Evolutionary conservation across 2,888 invertebrate genomes (phyloP).

Genomic region (Loripinus fragilis): DNA sequence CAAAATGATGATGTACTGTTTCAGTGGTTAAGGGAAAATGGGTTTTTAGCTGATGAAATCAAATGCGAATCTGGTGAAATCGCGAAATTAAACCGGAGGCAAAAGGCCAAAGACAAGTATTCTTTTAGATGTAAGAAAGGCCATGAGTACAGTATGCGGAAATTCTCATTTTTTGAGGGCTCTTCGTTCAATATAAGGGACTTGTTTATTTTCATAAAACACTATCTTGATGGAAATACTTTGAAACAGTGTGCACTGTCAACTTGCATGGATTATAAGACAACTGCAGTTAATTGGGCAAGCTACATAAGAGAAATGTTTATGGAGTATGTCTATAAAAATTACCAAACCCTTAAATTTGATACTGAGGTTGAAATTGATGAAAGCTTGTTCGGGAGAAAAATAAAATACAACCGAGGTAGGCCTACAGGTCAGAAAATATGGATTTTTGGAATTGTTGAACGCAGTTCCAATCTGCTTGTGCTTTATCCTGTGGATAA

Average conservation of each 20-base stretch:
- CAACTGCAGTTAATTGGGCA: conserved; percentile 27
- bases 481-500: conserved; percentile 22
- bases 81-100: not conserved
- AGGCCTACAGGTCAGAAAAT: conserved; percentile 19
- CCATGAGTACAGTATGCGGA: not conserved
- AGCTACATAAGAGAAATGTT: conserved; percentile 24
- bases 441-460: conserved; percentile 47
- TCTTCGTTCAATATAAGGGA: not conserved
- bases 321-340: not conserved
- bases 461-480: conserved; percentile 23
- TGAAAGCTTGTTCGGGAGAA: conserved; percentile 20
- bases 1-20: not conserved
- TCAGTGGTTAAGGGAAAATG: not conserved
- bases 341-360: conserved; percentile 1
- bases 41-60: not conserved
- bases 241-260: conserved; percentile 22
- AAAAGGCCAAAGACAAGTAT: not conserved
- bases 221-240: conserved; percentile 27
- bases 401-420: conserved; percentile 37
- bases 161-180: conserved; percentile 13
- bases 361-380: conserved; percentile 3
- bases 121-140: not conserved
- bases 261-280: conserved; percentile 26
- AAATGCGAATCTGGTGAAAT: not conserved
- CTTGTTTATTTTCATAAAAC: conserved; percentile 23